Base-by-base conservation (phyloP, 64 coral and sea anemone genomes). In the Acropora tenuis region DNA sequence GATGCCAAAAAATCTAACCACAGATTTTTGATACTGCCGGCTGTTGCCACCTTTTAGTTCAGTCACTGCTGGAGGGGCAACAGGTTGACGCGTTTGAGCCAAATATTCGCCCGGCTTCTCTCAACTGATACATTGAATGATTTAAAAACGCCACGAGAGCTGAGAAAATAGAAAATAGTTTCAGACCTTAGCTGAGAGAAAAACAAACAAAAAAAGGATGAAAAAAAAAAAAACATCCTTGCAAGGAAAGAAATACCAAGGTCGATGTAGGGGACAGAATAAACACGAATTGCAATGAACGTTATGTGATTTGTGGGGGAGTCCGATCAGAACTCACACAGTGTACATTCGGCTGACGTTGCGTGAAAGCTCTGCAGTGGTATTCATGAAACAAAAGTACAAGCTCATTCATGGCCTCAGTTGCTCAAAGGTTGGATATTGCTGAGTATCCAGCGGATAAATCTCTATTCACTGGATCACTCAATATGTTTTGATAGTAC, bases 241-340 rank as follows among this genome's bases (percentile, higher is more conserved):
- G 1, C 48, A 78, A 42, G 49, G 17, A 78, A 3, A 47, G n/a
- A 78, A 48, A 18, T 18, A 46, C 43, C 30, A 30, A 30, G 15
- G 3, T 17, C 4, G 6, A 44, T 10, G 59, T 71, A 85, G 82
- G 82, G 65, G 82, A 85, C 72, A 50, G 65, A 85, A 49, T 71
- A 85, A 85, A 85, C 82, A 85, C 47, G 18, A n/a, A 11, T 18
- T 48, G 15, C 8, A 2, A 58, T 85, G 72, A 85, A 44, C 50
- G 0, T 48, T 65, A 48, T 44, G 5, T 7, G 43, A 85, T 69
- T 85, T 40, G 82, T 71, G 58, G 68, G 61, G 4, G 41, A 48
- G 9, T 3, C 17, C 30, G 30, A 30, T 30, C 30, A 0, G 68
- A 58, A 48, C 63, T 7, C 82, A 69, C 47, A 65, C 79, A 59